phyloP scores from a whole-genome alignment of 2,888 invertebrate species.

The Cerastis rubricosa region DNA sequence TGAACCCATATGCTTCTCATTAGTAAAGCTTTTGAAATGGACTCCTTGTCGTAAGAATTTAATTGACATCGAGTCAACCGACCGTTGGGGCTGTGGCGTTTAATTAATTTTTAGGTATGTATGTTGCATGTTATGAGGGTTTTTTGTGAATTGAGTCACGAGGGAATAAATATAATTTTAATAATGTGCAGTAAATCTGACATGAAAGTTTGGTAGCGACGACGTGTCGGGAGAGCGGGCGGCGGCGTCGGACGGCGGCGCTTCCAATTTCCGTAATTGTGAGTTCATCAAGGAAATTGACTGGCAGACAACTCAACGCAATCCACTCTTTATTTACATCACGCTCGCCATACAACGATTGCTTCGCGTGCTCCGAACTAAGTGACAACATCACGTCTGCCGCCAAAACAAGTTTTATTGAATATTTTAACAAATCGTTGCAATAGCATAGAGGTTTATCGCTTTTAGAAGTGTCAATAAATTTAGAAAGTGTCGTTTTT shows the following conservation, averaged over 20 bases:
- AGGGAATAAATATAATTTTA: conserved; percentile 67
- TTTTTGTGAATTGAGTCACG: conserved; percentile 69
- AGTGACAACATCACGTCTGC: conserved; percentile 71
- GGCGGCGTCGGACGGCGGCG: conserved; percentile 68
- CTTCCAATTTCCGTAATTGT: conserved; percentile 89
- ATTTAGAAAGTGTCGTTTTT: conserved; percentile 47
- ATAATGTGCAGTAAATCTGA: conserved; percentile 61
- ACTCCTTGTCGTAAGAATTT: conserved; percentile 80
- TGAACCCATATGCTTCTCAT: conserved; percentile 81
- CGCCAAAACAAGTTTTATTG: conserved; percentile 68
- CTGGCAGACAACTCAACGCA: conserved; percentile 83
- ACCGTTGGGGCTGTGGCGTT: conserved; percentile 70
- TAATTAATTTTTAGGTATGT: conserved; percentile 78
- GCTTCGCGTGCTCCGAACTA: conserved; percentile 71
- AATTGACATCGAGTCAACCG: conserved; percentile 80
- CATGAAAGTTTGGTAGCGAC: conserved; percentile 65
- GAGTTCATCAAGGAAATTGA: conserved; percentile 89
- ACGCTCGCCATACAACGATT: conserved; percentile 74
- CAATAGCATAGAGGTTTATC: conserved; percentile 27
- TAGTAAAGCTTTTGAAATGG: conserved; percentile 79
- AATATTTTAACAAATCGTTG: conserved; percentile 67
- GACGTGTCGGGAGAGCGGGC: conserved; percentile 43
- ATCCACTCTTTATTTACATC: conserved; percentile 81
- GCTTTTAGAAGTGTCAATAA: conserved; percentile 41
- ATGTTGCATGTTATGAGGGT: conserved; percentile 67